Evolutionary conservation across 1,140 invertebrate species (phyloP).

Genomic region (Aplysia californica): DNA sequence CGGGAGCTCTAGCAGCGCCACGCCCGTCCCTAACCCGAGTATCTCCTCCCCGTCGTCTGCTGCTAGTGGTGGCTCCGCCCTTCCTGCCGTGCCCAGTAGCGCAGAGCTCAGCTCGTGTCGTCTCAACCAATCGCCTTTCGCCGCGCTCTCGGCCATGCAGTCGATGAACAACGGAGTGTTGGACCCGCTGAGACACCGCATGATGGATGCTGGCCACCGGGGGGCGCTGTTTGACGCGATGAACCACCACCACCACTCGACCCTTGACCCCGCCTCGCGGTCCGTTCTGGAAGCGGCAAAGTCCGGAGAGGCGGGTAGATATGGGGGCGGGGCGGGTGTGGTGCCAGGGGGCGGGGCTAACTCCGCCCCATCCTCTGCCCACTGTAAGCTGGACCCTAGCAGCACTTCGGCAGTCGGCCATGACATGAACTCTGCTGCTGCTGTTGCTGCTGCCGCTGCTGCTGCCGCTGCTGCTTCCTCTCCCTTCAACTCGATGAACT

Average conservation of each 20-base stretch:
- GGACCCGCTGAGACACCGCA: constrained; percentile 17
- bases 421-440: too few relatives aligned
- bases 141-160: not conserved
- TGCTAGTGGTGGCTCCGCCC: too few relatives aligned
- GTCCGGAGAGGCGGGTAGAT: too few relatives aligned
- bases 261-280: not conserved
- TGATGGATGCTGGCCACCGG: constrained; percentile 22
- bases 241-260: constrained; percentile 3
- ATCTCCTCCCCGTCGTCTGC: too few relatives aligned
- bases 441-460: not conserved
- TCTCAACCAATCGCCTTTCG: constrained; percentile 24
- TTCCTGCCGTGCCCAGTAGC: not conserved
- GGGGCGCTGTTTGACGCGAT: constrained; percentile 14
- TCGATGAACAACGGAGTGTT: constrained; percentile 21
- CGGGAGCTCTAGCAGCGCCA: too few relatives aligned
- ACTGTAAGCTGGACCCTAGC: constrained; percentile 14
- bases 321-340: too few relatives aligned
- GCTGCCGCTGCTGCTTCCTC: constrained; percentile 20
- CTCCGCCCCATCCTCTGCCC: not conserved
- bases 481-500: constrained; percentile 17
- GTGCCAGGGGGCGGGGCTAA: not conserved
- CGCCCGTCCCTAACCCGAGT: too few relatives aligned
- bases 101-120: constrained; percentile 32
- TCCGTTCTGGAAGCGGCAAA: not conserved
- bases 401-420: too few relatives aligned